Percentiles rank a stretch among this genome's conserved stretches.
Evolutionary conservation across 1,140 invertebrate genomes (phyloP).

Genomic region (Mylabris phalerata): DNA sequence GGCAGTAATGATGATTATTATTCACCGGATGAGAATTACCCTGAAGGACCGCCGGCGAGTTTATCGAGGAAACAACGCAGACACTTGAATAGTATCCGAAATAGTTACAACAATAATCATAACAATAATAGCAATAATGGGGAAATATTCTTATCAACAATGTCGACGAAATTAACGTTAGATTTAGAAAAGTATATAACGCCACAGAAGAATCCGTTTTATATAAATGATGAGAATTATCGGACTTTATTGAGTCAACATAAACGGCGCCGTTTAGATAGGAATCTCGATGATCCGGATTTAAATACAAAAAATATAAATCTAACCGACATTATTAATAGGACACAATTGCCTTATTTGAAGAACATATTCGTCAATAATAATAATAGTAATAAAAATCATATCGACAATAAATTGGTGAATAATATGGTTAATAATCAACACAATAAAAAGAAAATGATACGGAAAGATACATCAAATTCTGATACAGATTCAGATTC

Average conservation of each 20-base stretch:
- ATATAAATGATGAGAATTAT: conserved; percentile 60
- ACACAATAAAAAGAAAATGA: conserved; percentile 1
- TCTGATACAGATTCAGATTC: conserved; percentile 41
- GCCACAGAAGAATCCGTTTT: conserved; percentile 44
- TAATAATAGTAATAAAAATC: not conserved
- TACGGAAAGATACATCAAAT: conserved; percentile 25
- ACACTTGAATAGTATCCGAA: conserved; percentile 40
- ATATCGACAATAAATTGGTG: conserved; percentile 13
- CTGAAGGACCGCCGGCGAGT: conserved; percentile 51
- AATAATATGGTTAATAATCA: conserved; percentile 6
- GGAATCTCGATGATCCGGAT: conserved; percentile 37
- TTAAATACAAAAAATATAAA: conserved; percentile 34
- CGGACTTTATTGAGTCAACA: conserved; percentile 58
- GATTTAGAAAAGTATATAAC: conserved; percentile 44
- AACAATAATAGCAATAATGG: conserved; percentile 43
- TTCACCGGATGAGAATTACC: conserved; percentile 65
- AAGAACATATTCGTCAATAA: conserved; percentile 39
- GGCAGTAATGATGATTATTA: conserved; percentile 56
- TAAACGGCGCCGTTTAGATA: conserved; percentile 52
- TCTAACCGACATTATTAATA: conserved; percentile 30
- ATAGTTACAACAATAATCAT: conserved; percentile 44
- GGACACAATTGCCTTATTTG: conserved; percentile 42
- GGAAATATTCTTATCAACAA: conserved; percentile 45
- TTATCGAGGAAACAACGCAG: conserved; percentile 49
- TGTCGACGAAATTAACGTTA: conserved; percentile 40